These are phyloP conservation scores for Cyprinus carpio DNA, from an alignment of 2,113 vertebrate genomes.

Conservation along the genomic window DNA sequence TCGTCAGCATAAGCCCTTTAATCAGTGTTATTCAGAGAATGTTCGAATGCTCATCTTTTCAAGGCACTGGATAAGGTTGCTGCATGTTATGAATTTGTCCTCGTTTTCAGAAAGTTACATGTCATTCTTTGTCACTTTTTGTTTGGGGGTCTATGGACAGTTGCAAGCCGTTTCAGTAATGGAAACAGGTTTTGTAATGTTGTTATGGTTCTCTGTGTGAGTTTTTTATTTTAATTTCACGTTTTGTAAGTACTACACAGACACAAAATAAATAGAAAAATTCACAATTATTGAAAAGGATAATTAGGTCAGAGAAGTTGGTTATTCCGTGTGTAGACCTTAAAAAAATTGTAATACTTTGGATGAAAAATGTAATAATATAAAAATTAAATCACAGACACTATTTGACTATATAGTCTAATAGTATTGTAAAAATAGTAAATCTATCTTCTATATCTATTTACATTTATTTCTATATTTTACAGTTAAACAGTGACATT, in stretches of 20 bases:
- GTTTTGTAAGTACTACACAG: background rate
- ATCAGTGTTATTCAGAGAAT: conserved; percentile 27
- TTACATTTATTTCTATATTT: conserved; percentile 36
- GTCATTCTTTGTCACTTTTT: background rate
- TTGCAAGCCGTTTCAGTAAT: background rate
- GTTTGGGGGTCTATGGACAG: background rate
- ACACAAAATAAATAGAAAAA: conserved; percentile 4
- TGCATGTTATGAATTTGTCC: background rate
- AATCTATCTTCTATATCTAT: conserved; percentile 8
- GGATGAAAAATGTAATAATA: background rate
- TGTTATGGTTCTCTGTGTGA: background rate
- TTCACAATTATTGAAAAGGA: background rate
- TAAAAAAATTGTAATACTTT: background rate
- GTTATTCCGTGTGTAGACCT: no score
- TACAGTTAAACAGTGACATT: conserved; percentile 6
- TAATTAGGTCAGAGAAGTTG: background rate
- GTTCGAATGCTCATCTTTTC: conserved; percentile 8
- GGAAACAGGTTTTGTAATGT: conserved; percentile 7
- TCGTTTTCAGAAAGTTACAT: background rate
- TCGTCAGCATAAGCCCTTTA: conserved; percentile 18
- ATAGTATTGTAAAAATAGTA: background rate
- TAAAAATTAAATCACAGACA: background rate
- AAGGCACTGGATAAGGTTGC: background rate
- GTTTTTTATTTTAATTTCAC: background rate
- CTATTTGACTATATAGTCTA: conserved; percentile 6